Base-by-base conservation (phyloP, 1,140 invertebrate genomes). In the Dinoponera quadriceps region DNA sequence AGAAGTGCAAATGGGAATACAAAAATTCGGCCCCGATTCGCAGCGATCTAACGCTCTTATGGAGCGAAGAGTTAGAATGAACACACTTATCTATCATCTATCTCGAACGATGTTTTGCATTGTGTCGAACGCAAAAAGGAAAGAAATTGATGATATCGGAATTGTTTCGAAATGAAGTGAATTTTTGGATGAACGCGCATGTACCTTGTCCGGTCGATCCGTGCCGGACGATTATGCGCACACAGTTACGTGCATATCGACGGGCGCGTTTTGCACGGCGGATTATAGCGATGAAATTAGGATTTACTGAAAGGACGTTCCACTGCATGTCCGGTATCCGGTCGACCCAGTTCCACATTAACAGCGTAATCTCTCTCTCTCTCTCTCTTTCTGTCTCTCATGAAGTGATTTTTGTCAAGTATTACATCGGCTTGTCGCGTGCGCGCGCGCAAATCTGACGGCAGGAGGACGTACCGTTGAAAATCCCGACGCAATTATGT, bases 221-320 rank as follows among this genome's bases (percentile, higher is more conserved):
- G n/a, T 16, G 51, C 49, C 44, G 16, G 14, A 27, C 16, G 63
- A 78, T 68, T 68, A 78, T 78, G 49, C 74, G 29, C 29, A 68
- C 29, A 54, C 20, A 38, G 29, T 77, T 54, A 55, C 48, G 29
- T 78, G 63, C 65, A 80, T 69, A 69, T 80, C 25, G 65, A 80
- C 71, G n/a, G 22, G 51, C 49, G 29, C 68, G 69, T 71, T 57
- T 44, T 44, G 65, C 44, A 51, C 44, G 51, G 16, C 25, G 75
- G 65, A 69, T 80, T 48, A 71, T 29, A 71, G 51, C 20, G 18
- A 55, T 18, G 65, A 80, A 80, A 80, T 80, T 80, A 29, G 51
- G 38, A 80, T 57, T 71, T 55, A 9, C 55, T 22, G 33, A 22
- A 80, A 71, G 65, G 33, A 71, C 65, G 22, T 68, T 78, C 63